Evolutionary conservation across 23 tunicate species (phyloP).

Genomic region (Ciona savignyi): DNA sequence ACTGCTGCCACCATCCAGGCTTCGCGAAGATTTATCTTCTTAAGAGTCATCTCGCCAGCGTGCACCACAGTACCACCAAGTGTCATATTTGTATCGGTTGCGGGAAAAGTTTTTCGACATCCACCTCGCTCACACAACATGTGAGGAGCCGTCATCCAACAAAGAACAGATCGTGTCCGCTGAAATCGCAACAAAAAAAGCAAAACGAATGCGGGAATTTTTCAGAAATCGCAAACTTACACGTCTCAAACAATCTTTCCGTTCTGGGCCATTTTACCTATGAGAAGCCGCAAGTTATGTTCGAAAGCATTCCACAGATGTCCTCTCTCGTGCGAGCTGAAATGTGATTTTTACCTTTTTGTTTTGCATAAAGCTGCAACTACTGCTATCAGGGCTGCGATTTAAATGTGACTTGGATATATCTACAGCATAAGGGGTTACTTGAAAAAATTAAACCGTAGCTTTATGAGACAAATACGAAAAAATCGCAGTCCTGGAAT

Average conservation of each 20-base stretch:
- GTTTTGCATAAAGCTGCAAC: no score
- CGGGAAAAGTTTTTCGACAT: slow-evolving; percentile 39
- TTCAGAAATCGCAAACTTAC: not conserved
- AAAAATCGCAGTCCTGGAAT: no score
- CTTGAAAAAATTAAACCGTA: no score
- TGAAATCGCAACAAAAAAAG: not conserved
- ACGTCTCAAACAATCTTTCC: not conserved
- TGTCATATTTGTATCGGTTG: slow-evolving; percentile 54
- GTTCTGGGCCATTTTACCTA: not conserved
- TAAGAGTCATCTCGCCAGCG: slow-evolving; percentile 63
- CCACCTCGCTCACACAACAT: slow-evolving; percentile 15
- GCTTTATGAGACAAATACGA: no score
- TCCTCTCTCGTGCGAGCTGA: not conserved
- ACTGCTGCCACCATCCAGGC: slow-evolving; percentile 19
- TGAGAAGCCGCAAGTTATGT: not conserved
- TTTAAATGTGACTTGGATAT: no score
- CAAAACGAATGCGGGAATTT: no score
- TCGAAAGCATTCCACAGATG: not conserved
- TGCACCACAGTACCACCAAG: slow-evolving; percentile 38
- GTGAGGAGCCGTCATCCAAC: slow-evolving; percentile 9
- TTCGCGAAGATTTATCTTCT: slow-evolving; percentile 39
- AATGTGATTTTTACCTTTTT: no score
- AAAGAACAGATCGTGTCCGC: not conserved
- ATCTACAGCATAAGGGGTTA: no score
- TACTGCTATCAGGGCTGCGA: no score